Conservation (phyloP, 2,888 invertebrate species). For the Hoplodrina ambigua region DNA sequence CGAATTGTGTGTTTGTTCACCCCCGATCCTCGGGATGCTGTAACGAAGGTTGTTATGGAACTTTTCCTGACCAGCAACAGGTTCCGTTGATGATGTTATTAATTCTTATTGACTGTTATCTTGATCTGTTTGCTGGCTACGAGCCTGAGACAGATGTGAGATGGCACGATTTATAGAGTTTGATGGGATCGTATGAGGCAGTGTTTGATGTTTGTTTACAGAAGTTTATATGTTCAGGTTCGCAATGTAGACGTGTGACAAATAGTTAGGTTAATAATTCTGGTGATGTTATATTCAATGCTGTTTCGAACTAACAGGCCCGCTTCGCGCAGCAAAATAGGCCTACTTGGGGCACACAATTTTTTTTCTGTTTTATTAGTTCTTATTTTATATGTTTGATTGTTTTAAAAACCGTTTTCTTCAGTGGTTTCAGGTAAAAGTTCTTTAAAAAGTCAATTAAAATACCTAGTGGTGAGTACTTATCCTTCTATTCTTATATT, state of each 20-base stretch:
- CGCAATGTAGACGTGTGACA: background rate
- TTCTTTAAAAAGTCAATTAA: too few relatives aligned
- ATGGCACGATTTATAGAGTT: background rate
- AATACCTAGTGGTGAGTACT: too few relatives aligned
- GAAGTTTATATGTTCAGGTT: background rate
- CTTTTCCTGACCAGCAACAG: slow-evolving; percentile 75
- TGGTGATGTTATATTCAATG: background rate
- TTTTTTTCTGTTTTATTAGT: too few relatives aligned
- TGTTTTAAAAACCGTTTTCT: too few relatives aligned
- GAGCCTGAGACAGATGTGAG: slow-evolving; percentile 8
- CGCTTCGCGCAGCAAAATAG: too few relatives aligned
- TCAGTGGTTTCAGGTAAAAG: too few relatives aligned
- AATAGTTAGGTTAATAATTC: background rate
- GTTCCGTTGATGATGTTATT: slow-evolving; percentile 65
- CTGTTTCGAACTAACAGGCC: too few relatives aligned
- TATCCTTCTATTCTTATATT: too few relatives aligned
- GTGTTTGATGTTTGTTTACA: background rate
- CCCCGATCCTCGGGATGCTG: slow-evolving; percentile 66
- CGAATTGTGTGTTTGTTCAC: slow-evolving; percentile 79
- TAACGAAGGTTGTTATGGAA: slow-evolving; percentile 77
- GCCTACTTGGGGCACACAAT: too few relatives aligned
- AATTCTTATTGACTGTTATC: slow-evolving; percentile 57
- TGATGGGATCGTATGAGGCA: too few relatives aligned
- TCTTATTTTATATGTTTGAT: too few relatives aligned
- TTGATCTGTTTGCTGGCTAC: slow-evolving; percentile 41